Conservation (phyloP, 1,140 invertebrate genomes). For the Orussus abietinus region DNA sequence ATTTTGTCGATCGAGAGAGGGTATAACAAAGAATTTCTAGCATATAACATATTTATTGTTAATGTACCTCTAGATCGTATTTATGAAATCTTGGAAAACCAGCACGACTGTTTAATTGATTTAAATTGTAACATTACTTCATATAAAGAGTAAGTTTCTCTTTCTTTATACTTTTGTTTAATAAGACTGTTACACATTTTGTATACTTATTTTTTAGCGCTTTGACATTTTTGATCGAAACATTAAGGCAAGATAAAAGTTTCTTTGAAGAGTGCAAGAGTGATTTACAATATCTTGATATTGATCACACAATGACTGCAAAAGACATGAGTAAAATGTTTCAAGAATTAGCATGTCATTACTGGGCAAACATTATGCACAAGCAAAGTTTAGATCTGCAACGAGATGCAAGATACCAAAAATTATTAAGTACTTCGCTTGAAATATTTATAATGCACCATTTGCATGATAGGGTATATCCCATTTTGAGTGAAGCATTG, state of each 20-base stretch:
- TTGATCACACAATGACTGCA: constrained; percentile 15
- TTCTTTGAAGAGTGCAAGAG: constrained; percentile 15
- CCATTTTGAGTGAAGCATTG: constrained; percentile 20
- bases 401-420: constrained; percentile 36
- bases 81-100: constrained; percentile 16
- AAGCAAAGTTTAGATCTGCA: constrained; percentile 29
- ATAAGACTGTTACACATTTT: constrained; percentile 4
- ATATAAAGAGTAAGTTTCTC: constrained; percentile 32
- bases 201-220: constrained; percentile 23
- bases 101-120: constrained; percentile 11
- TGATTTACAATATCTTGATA: constrained; percentile 19
- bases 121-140: constrained; percentile 23
- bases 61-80: constrained; percentile 29
- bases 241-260: constrained; percentile 12
- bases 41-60: constrained; percentile 30
- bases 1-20: constrained; percentile 29
- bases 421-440: constrained; percentile 29
- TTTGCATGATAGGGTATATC: constrained; percentile 31
- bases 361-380: constrained; percentile 33
- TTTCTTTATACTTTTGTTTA: constrained; percentile 10
- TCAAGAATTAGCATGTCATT: constrained; percentile 28
- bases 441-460: constrained; percentile 36
- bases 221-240: constrained; percentile 25
- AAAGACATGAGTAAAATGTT: constrained; percentile 26
- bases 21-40: constrained; percentile 33